Conservation (phyloP, 1,140 invertebrate genomes). For the Drosophila carrolli region DNA sequence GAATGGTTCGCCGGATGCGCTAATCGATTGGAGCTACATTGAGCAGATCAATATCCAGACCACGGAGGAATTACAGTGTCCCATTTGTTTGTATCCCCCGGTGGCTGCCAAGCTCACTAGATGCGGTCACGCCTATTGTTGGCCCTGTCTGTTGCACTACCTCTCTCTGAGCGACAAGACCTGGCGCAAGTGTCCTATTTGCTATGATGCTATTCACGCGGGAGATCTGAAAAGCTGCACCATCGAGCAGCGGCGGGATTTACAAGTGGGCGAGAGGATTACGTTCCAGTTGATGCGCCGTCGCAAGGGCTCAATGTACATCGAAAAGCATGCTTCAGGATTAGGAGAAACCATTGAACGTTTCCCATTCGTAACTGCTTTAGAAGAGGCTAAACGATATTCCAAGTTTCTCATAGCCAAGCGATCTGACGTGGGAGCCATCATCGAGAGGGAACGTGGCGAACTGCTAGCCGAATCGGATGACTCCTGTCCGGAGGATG, state of each 20-base stretch:
- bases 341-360: constrained; percentile 32
- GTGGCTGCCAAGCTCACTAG: constrained; percentile 95
- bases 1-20: constrained; percentile 91
- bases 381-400: constrained; percentile 85
- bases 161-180: constrained; percentile 91
- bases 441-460: constrained; percentile 90
- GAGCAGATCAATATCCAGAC: constrained; percentile 93
- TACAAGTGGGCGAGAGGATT: constrained; percentile 90
- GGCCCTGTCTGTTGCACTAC: constrained; percentile 97
- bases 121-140: constrained; percentile 98
- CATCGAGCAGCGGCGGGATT: constrained; percentile 83
- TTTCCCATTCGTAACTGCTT: constrained; percentile 75
- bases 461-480: constrained; percentile 89
- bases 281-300: constrained; percentile 95
- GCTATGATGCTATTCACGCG: constrained; percentile 90
- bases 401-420: constrained; percentile 92
- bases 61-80: constrained; percentile 91
- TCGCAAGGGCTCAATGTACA: constrained; percentile 90
- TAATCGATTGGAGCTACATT: constrained; percentile 96
- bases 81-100: constrained; percentile 95
- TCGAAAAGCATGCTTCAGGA: constrained; percentile 86
- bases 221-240: constrained; percentile 85
- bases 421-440: constrained; percentile 87
- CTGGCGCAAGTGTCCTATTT: constrained; percentile 94
- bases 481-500: constrained; percentile 91